A percentile compares a stretch with the other conserved stretches of the same genome.
Conservation (phyloP, 2,888 invertebrate genomes). For the Stegana nigrithorax region DNA sequence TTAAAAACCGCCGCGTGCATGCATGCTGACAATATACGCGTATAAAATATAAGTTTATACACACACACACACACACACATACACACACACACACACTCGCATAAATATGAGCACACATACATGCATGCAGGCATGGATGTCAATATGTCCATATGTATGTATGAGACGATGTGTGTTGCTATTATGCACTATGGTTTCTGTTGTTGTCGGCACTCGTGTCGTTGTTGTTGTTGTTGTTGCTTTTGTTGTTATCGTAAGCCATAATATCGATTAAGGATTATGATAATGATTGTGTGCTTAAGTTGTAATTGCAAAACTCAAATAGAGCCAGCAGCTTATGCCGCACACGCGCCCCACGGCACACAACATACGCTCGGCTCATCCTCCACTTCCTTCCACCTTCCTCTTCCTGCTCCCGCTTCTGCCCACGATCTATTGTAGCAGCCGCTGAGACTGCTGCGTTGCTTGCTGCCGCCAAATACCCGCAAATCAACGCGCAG, state of each 20-base stretch:
- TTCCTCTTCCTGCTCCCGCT: not conserved
- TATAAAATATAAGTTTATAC: not conserved
- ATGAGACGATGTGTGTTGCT: slow-evolving; percentile 6
- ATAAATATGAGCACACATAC: not conserved
- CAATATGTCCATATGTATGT: not conserved
- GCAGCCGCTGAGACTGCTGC: not conserved
- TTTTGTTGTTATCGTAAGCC: slow-evolving; percentile 47
- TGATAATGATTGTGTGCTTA: slow-evolving; percentile 67
- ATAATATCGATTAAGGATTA: slow-evolving; percentile 67
- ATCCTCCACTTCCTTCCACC: not conserved
- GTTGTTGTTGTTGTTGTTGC: slow-evolving; percentile 20
- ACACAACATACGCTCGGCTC: slow-evolving; percentile 19
- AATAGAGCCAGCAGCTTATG: slow-evolving; percentile 31
- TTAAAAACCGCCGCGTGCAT: slow-evolving; percentile 35
- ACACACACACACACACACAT: slow-evolving; percentile 25
- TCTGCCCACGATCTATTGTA: not conserved
- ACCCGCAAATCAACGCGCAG: not conserved
- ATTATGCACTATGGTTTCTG: not conserved
- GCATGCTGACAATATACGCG: no score
- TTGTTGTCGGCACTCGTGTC: not conserved
- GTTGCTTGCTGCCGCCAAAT: no score
- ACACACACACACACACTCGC: not conserved
- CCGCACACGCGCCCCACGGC: slow-evolving; percentile 29
- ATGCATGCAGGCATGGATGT: not conserved
- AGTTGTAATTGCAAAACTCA: slow-evolving; percentile 63